These are phyloP conservation scores for Cotesia typhae DNA, from an alignment of 1,140 invertebrate genomes.

Conservation along the genomic window DNA sequence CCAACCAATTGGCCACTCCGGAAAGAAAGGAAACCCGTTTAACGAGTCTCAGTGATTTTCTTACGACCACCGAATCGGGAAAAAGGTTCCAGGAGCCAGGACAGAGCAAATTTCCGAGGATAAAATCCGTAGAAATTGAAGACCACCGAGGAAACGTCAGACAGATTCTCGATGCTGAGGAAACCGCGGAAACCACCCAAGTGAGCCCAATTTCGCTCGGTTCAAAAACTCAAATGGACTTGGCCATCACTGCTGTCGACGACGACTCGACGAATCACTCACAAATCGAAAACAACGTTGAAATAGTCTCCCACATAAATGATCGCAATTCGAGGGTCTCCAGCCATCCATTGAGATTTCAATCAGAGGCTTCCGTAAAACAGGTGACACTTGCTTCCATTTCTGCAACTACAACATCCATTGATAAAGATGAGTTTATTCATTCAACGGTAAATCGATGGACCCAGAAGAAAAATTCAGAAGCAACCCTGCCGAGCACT, in stretches of 20 bases:
- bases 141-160: slow-evolving; percentile 17
- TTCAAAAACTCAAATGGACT: slow-evolving; percentile 15
- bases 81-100: background rate
- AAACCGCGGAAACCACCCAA: slow-evolving; percentile 27
- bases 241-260: background rate
- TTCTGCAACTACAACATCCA: background rate
- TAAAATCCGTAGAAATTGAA: background rate
- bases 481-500: slow-evolving; percentile 32
- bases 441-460: slow-evolving; percentile 27
- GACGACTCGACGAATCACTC: background rate
- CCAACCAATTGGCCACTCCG: slow-evolving; percentile 27
- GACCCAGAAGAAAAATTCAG: background rate
- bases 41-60: slow-evolving; percentile 8
- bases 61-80: background rate
- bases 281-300: slow-evolving; percentile 20
- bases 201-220: background rate
- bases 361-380: slow-evolving; percentile 24
- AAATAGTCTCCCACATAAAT: slow-evolving; percentile 24
- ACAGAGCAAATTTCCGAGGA: background rate
- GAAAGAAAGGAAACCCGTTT: slow-evolving; percentile 23
- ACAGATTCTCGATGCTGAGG: slow-evolving; percentile 30
- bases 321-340: slow-evolving; percentile 11
- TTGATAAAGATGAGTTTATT: background rate
- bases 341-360: slow-evolving; percentile 24
- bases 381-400: slow-evolving; percentile 21